Evolutionary conservation across 2,797 vertebrate genomes (phyloP), one percentile per base, ranked within the genome.

Genomic region (Neosilurus hyrtlii): DNA sequence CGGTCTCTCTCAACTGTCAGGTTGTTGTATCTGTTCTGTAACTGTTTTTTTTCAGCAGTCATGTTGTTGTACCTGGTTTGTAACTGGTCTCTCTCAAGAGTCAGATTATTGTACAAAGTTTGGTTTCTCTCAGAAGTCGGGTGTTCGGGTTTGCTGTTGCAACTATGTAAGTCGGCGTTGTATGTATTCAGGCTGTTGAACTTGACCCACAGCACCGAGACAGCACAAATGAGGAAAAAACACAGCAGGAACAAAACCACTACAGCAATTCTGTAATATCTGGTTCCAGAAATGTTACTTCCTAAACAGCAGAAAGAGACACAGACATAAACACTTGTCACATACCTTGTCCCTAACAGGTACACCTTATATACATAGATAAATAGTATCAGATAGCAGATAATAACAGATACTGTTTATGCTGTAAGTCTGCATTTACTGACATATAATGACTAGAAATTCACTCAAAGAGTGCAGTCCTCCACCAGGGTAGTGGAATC

Each of bases 161-260:
- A 6, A 43, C 30, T 76, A 7, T 76, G 74, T 61, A 76, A 76
- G 8, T 76, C 35, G 4, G 35, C 43, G 74, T 62, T 43, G n/a
- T 61, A 2, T n/a, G 35, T 15, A 49, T 57, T 24, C 22, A 76
- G 22, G 22, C 61, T 76, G 74, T 76, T 62, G 22, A 43, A 62
- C 30, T 76, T 76, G 74, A 76, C 30, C 57, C 57, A 76, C 20
- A 76, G 57, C 35, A 61, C 20, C 11, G 8, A 62, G 74, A 76
- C 57, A n/a, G 56, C 73, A 61, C 20, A 62, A 43, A 62, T 24
- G 20, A 76, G 35, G 35, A 76, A 57, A 49, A 76, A 2, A 9
- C 30, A 62, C 57, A 76, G 22, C 22, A 76, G 57, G 57, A 12
- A 9, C 74, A 62, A 62, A 62, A 35, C 43, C 35, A 62, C 57